Percentiles rank a stretch among this genome's conserved stretches.
These are phyloP conservation scores for Aphelenchoides besseyi DNA, from an alignment of 1,140 invertebrate species.

Conservation along the genomic window DNA sequence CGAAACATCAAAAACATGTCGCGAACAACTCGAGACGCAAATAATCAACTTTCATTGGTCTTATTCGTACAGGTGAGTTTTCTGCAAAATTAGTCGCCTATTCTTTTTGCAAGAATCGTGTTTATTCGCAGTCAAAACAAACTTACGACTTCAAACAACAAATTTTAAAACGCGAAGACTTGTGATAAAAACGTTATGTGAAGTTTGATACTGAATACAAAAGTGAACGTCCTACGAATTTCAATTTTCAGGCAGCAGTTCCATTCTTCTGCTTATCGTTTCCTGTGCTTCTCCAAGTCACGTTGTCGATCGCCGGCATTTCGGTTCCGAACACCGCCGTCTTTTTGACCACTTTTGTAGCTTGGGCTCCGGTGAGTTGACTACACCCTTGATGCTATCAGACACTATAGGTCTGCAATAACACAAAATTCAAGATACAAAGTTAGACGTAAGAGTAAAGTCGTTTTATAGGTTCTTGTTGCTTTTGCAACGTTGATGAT, in stretches of 20 bases:
- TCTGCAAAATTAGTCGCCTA: too few species aligned
- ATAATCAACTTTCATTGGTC: background rate
- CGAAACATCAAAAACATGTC: background rate
- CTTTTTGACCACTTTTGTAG: background rate
- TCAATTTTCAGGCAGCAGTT: slow-evolving; percentile 2
- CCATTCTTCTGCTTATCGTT: slow-evolving; percentile 3
- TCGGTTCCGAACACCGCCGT: background rate
- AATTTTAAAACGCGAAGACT: too few species aligned
- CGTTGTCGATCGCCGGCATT: background rate
- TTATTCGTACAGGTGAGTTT: slow-evolving; percentile 1
- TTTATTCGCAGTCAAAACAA: too few species aligned
- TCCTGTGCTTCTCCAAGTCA: slow-evolving; percentile 1
- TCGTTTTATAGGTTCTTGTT: background rate
- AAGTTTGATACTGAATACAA: too few species aligned
- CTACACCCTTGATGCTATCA: background rate
- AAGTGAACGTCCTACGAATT: too few species aligned
- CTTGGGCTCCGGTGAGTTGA: background rate
- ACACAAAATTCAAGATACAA: too few species aligned
- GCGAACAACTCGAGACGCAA: background rate
- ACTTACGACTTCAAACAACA: too few species aligned
- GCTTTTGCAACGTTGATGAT: slow-evolving; percentile 1
- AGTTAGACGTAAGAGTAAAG: too few species aligned
- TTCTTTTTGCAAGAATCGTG: too few species aligned
- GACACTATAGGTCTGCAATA: too few species aligned
- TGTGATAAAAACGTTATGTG: too few species aligned